Evolutionary conservation across 1,140 invertebrate genomes (phyloP), one percentile per base, ranked within the genome.

Genomic region (Drosophila rufa): DNA sequence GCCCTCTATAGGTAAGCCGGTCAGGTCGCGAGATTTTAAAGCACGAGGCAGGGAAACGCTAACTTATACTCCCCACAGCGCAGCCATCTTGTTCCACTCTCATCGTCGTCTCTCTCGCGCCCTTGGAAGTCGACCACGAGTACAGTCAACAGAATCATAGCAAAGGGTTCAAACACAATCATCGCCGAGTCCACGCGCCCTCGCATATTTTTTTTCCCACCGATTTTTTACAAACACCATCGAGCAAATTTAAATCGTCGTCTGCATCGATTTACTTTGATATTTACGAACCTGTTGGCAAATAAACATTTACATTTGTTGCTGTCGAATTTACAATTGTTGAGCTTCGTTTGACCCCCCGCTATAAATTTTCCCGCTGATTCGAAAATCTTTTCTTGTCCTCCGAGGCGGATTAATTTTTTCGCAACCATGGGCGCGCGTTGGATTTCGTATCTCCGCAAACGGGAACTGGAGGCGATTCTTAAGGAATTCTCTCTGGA

Each of bases 381-480:
- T 7, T 30, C 30, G 30, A 30, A 30, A 30, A 30, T 30, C 30
- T 30, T 30, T 30, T 30, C 43, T 46, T 17, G 43, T 46, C 8
- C 43, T 30, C 7, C 43, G 43, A 19, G 17, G 19, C 7, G 3
- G 19, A 6, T 46, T 8, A 22, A 22, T 48, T 48, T 48, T 48
- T 48, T 25, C 46, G 22, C 46, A 48, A 25, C 15, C 22, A 27
- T 48, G 14, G 22, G 47, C 8, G 47, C 22, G 15, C 47, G 47
- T 15, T 50, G 22, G 47, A 48, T 48, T 48, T 25, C 22, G 4
- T 48, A 48, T 48, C 47, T 48, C 47, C 47, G 22, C 5, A 48
- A 48, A 7, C 47, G 12, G 22, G 47, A 48, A 15, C 14, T 48
- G 5, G 47, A 48, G 47, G 22, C 22, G 15, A 48, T 25, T 15